Conservation (phyloP, 2,113 vertebrate species). For the Hydrolagus affinis region DNA sequence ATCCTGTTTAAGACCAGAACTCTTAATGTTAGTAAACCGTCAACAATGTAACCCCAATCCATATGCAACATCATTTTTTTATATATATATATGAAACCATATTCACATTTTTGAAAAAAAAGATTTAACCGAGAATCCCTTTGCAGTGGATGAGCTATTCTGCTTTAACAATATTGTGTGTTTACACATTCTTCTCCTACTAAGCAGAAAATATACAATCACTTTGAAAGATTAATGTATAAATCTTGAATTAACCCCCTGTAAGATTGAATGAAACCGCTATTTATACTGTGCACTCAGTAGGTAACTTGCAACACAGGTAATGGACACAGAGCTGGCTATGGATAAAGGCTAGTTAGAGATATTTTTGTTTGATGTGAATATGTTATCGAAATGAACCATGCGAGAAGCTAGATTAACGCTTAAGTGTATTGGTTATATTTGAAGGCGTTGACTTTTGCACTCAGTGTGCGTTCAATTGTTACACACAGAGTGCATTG, state of each 20-base stretch:
- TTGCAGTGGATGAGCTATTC: too few relatives aligned
- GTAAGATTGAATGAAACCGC: not conserved
- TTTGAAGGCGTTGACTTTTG: not conserved
- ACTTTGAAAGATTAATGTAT: too few relatives aligned
- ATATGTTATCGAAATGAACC: not conserved
- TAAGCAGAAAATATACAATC: too few relatives aligned
- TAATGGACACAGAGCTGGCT: not conserved
- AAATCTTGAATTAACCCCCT: not conserved
- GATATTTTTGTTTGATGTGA: not conserved
- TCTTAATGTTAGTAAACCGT: too few relatives aligned
- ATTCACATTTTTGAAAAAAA: too few relatives aligned
- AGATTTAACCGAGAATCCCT: too few relatives aligned
- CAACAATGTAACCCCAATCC: too few relatives aligned
- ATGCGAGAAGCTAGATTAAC: not conserved
- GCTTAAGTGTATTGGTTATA: not conserved
- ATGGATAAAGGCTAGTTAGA: not conserved
- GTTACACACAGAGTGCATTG: not conserved
- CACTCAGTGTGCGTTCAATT: not conserved
- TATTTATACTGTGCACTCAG: not conserved
- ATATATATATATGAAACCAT: too few relatives aligned
- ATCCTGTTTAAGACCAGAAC: too few relatives aligned
- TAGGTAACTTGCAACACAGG: not conserved
- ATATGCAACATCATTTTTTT: too few relatives aligned
- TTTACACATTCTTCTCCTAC: too few relatives aligned
- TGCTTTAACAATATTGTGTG: too few relatives aligned